Base-by-base conservation (phyloP, 2,888 invertebrate species). In the Limnephilus marmoratus region DNA sequence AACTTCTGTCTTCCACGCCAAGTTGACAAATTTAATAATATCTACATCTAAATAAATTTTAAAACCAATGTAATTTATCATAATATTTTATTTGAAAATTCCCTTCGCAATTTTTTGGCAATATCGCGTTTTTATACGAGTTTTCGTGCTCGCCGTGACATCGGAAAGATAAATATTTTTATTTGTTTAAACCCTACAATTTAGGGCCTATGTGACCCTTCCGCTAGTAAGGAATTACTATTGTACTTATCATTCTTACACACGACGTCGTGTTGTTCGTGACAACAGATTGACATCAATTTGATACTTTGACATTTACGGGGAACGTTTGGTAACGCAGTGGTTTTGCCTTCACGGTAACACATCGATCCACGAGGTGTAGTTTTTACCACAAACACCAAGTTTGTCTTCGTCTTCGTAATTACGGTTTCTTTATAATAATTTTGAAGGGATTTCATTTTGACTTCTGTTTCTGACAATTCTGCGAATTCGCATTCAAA, bases 1-100 rank as follows among this genome's bases (percentile, higher is more conserved):
- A n/a, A 68, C 68, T 68, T 68, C 68, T 68, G 68, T 68, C 68
- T 68, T 68, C 68, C 68, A 68, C 68, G 68, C 68, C 68, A 68
- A 24, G 68, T 68, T 68, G 68, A 68, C 68, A 68, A 68, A n/a
- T 68, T 68, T 68, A 68, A 68, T 68, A 68, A 68, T 68, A 68
- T 68, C 68, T 68, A 68, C 24, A 68, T 24, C 9, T 18, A 68
- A 68, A 68, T 68, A 68, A 68, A 68, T 68, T 68, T 68, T 24
- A n/a, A 68, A 68, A 68, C n/a, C n/a, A 68, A 68, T 68, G 68
- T 68, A 68, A 68, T 68, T 68, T 68, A 68, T 68, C 68, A 68
- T n/a, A n/a, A n/a, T 68, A 9, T 68, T 68, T 68, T 68, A 68
- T 68, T n/a, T 24, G 9, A 68, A 68, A n/a, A 68, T 53, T 53